Evolutionary conservation across 2,113 vertebrate genomes (phyloP), one percentile per base, ranked within the genome.

Genomic region (Ariopsis seemanni): DNA sequence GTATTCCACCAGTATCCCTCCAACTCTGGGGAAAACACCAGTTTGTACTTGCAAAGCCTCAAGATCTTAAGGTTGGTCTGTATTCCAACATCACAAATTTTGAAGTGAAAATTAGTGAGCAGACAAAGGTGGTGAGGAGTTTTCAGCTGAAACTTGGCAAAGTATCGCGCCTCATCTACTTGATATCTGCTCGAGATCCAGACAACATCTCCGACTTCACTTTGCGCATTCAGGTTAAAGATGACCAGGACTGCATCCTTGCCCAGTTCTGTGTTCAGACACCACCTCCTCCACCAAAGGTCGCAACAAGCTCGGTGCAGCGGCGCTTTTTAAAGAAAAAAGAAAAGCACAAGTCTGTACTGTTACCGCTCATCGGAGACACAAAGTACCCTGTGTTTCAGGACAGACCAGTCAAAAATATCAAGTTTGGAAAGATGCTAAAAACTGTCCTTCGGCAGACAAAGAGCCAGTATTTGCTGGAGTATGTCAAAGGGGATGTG

Each of bases 11-110:
- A 0, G 96, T 98, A 0, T 95, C 97, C 0, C 94, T 99, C 5
- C 98, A 99, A 91, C 96, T 99, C 2, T 99, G 98, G 98, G 98
- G 98, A 0, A 98, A 97, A 86, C 98, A 99, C 92, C 97, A 98
- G 91, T 99, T 99, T 88, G 25, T 96, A 12, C 57, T 99, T 85
- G 89, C 95, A 77, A 95, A 93, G 87, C 97, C 97, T 18, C 97
- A 98, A 90, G 98, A 99, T 87, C 96, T 99, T 60, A 94, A 94
- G 2, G 92, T 99, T 27, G 97, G 96, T 15, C 93, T 99, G 92
- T 99, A 97, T 86, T 97, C 98, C 91, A 99, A 98, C 91, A 97
- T 97, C 96, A 96, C 95, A n/a, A 97, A 97, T 89, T 99, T 96
- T 0, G 96, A 98, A 91, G 97, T 99, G 17, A 96, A 94, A 81